Conservation (phyloP, 2,113 vertebrate genomes). For the Catharus fuscescens region DNA sequence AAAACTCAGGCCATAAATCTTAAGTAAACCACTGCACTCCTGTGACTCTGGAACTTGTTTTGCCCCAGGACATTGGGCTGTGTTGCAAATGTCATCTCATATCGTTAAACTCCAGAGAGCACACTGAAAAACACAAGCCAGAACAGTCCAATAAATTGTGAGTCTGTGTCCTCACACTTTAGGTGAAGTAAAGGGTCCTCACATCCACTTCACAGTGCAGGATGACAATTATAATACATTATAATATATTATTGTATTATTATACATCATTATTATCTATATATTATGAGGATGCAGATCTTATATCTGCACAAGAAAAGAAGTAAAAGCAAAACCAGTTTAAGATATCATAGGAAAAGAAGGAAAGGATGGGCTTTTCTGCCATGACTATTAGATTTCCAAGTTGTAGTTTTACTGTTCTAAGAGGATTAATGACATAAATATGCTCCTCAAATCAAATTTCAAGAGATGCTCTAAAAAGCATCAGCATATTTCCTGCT, state of each 20-base stretch:
- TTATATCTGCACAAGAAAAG: not conserved
- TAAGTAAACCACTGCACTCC: not conserved
- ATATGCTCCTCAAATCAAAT: not conserved
- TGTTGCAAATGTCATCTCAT: not conserved
- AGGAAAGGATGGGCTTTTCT: not conserved
- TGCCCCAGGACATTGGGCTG: not conserved
- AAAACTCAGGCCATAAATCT: not conserved
- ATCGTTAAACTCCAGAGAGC: not conserved
- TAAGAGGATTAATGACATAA: not conserved
- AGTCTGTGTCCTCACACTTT: not conserved
- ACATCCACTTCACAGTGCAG: rapidly evolving
- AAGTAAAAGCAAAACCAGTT: not conserved
- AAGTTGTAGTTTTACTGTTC: not conserved
- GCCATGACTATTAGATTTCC: not conserved
- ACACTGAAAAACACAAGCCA: not conserved
- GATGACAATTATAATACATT: not conserved
- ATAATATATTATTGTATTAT: too few species aligned
- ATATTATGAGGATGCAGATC: not conserved
- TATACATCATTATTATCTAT: too few species aligned
- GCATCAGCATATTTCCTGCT: not conserved
- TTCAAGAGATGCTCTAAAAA: not conserved
- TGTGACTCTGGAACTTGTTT: not conserved
- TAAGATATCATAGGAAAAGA: rapidly evolving
- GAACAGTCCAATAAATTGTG: not conserved
- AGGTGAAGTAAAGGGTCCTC: not conserved